Evolutionary conservation across 2,888 invertebrate genomes (phyloP).

Genomic region (Caenorhabditis sp.): DNA sequence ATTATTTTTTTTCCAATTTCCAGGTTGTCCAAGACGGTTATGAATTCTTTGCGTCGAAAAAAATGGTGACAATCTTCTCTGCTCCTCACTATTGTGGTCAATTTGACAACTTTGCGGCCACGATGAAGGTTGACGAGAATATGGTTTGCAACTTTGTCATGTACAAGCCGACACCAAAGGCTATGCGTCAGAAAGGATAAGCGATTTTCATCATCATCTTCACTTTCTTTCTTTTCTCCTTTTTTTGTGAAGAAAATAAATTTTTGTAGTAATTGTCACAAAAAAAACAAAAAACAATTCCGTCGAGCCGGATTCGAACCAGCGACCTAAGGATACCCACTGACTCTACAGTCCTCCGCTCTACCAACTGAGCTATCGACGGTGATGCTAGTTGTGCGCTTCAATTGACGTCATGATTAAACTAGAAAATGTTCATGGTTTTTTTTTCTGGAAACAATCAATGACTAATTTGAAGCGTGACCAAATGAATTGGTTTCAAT

Average conservation of each 20-base stretch:
- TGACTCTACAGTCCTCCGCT: constrained; percentile 49
- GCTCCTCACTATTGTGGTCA: constrained; percentile 66
- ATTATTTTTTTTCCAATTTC: constrained; percentile 38
- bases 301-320: constrained; percentile 61
- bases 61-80: constrained; percentile 61
- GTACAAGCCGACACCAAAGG: constrained; percentile 53
- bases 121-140: constrained; percentile 61
- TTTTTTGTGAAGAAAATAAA: not conserved
- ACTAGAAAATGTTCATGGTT: not conserved
- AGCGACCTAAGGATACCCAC: constrained; percentile 58
- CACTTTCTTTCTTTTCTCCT: not conserved
- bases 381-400: not conserved
- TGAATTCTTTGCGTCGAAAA: constrained; percentile 73
- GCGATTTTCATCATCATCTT: not conserved
- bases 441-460: not conserved
- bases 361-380: constrained; percentile 55
- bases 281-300: constrained; percentile 14
- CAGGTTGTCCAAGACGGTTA: constrained; percentile 75
- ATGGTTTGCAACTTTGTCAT: constrained; percentile 61
- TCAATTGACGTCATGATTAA: not conserved
- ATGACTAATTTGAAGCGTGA: too few relatives aligned
- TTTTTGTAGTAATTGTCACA: not conserved
- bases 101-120: constrained; percentile 60
- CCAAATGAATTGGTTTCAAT: too few relatives aligned
- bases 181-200: constrained; percentile 4